Percentiles rank a stretch among this genome's conserved stretches.
Conservation (phyloP, 53 echinoderm and acorn worm species). For the Astropecten irregularis region DNA sequence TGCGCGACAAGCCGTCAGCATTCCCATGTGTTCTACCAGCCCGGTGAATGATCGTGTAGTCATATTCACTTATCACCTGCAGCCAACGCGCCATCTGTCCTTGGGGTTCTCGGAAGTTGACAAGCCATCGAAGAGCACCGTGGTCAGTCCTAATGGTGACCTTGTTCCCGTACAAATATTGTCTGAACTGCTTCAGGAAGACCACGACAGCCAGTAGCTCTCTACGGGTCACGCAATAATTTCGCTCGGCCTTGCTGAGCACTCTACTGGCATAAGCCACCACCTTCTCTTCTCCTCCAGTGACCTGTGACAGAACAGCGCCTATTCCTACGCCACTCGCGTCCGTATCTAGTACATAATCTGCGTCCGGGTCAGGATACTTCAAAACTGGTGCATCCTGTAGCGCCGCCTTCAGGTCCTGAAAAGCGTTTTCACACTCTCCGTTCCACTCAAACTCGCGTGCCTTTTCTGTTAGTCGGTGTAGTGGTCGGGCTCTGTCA, state of each 20-base stretch:
- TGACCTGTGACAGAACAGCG: constrained; percentile 21
- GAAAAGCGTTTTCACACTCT: background rate
- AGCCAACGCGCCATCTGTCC: background rate
- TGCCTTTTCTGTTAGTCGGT: background rate
- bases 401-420: constrained; percentile 2
- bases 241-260: background rate
- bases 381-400: background rate
- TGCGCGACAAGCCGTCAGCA: constrained; percentile 33
- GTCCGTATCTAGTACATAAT: constrained; percentile 19
- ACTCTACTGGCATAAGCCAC: constrained; percentile 4
- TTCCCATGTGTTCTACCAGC: constrained; percentile 15
- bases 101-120: background rate
- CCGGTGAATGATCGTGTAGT: background rate
- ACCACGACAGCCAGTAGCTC: constrained; percentile 26
- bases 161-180: background rate
- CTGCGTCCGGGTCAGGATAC: background rate
- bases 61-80: background rate
- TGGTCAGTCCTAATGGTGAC: constrained; percentile 5
- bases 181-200: constrained; percentile 4
- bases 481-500: constrained; percentile 12
- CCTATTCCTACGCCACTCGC: constrained; percentile 23
- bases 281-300: background rate
- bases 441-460: background rate
- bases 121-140: background rate
- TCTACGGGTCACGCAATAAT: background rate